Conservation (phyloP, 2,888 invertebrate species). For the Tromatobia lineatoria region DNA sequence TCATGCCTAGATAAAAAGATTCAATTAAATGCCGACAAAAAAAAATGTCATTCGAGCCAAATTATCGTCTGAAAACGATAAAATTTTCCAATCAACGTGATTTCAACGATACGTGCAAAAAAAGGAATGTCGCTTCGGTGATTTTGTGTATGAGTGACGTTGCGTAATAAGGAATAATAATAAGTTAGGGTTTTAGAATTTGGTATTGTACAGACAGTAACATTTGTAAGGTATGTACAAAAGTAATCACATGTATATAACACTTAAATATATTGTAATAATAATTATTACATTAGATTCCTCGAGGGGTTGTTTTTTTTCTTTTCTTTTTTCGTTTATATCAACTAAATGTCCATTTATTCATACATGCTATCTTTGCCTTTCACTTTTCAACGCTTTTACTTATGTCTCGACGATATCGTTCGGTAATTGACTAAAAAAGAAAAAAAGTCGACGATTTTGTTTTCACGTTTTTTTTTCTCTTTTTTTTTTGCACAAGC, state of each 20-base stretch:
- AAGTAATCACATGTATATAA: slow-evolving; percentile 80
- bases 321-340: slow-evolving; percentile 61
- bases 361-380: slow-evolving; percentile 73
- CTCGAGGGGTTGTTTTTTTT: slow-evolving; percentile 70
- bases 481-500: slow-evolving; percentile 51
- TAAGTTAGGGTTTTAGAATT: slow-evolving; percentile 72
- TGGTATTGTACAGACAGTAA: slow-evolving; percentile 80
- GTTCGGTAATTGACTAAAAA: slow-evolving; percentile 75
- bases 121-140: slow-evolving; percentile 26
- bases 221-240: slow-evolving; percentile 82
- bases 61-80: not conserved
- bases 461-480: slow-evolving; percentile 14
- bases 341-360: slow-evolving; percentile 74
- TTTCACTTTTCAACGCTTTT: slow-evolving; percentile 71
- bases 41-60: not conserved
- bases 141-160: slow-evolving; percentile 28
- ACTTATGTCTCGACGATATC: slow-evolving; percentile 45
- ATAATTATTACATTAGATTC: slow-evolving; percentile 75
- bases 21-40: slow-evolving; percentile 10
- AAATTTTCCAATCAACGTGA: slow-evolving; percentile 12
- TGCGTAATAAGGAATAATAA: slow-evolving; percentile 45
- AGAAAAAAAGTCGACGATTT: slow-evolving; percentile 38
- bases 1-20: slow-evolving; percentile 8
- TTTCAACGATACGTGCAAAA: slow-evolving; percentile 29
- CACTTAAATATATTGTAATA: slow-evolving; percentile 79